phyloP scores from a whole-genome alignment of 2,113 vertebrate species.

The sheep (Ovis aries) region ARS-UI_Ramb_v3.0 NC_056066.1:80736501-80737000 shows the following conservation, averaged over 20 bases:
- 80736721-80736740: background rate
- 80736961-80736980: background rate
- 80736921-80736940: background rate
- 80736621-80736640: background rate
- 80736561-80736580: rapidly evolving
- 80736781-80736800: rapidly evolving
- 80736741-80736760: background rate
- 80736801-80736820: background rate
- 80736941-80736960: background rate
- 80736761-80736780: background rate
- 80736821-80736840: background rate
- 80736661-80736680: background rate
- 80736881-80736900: too few species aligned
- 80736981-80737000: rapidly evolving
- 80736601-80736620: rapidly evolving
- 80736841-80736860: rapidly evolving
- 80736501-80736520: rapidly evolving
- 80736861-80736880: rapidly evolving
- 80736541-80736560: rapidly evolving
- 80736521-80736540: too few species aligned
- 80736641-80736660: rapidly evolving
- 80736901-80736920: background rate
- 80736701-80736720: background rate
- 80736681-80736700: background rate
- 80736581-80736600: rapidly evolving